phyloP scores from a whole-genome alignment of 35 echinoderm and acorn worm species.

The Antedon bifida region DNA sequence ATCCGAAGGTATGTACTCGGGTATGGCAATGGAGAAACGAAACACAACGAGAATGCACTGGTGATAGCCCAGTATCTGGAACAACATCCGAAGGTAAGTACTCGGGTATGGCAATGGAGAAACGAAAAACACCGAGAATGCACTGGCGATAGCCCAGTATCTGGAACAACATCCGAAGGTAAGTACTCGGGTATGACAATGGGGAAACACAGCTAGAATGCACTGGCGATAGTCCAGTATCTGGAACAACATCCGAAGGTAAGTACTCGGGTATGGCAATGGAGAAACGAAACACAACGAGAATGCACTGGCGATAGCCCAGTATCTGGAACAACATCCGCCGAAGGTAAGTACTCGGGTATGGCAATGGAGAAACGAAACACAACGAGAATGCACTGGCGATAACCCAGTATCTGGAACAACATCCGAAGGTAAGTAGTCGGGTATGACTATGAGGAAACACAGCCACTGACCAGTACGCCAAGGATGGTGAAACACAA shows the following conservation, averaged over 20 bases:
- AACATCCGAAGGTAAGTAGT: slow-evolving; percentile 86
- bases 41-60: no score
- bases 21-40: no score
- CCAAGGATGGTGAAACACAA: no score
- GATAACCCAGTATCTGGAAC: slow-evolving; percentile 61
- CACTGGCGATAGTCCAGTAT: slow-evolving; percentile 53
- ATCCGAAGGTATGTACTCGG: slow-evolving; percentile 63
- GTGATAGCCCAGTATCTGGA: slow-evolving; percentile 63
- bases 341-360: slow-evolving; percentile 49
- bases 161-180: slow-evolving; percentile 84
- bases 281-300: no score
- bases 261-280: no score
- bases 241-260: slow-evolving; percentile 84
- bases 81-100: slow-evolving; percentile 64
- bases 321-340: slow-evolving; percentile 71
- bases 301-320: slow-evolving; percentile 64
- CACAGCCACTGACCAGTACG: no score
- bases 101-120: no score
- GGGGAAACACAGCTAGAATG: slow-evolving; percentile 70
- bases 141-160: slow-evolving; percentile 56
- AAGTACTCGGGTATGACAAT: slow-evolving; percentile 38
- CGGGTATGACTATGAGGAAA: no score
- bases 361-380: no score
- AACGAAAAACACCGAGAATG: no score
- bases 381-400: slow-evolving; percentile 51